These are phyloP conservation scores for Triplophysa yarkandensis DNA, from an alignment of 2,797 vertebrate genomes.

Conservation along the genomic window DNA sequence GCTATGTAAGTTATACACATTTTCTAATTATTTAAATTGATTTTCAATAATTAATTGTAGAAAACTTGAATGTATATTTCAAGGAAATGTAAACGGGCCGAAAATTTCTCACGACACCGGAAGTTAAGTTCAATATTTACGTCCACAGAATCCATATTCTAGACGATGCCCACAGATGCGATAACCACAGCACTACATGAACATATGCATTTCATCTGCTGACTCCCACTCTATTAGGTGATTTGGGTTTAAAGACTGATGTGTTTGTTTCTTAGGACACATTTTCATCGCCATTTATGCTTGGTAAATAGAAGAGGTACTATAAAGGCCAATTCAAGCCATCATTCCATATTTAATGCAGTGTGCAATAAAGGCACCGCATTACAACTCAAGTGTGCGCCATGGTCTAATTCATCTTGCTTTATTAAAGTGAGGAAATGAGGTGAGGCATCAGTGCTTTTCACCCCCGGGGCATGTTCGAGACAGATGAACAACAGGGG, in stretches of 20 bases:
- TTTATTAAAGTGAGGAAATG: conserved; percentile 61
- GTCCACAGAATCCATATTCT: neutral
- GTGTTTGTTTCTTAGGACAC: conserved; percentile 32
- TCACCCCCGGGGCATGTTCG: conserved; percentile 50
- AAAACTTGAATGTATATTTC: too few species aligned
- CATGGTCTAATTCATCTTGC: conserved; percentile 54
- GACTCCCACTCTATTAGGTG: conserved; percentile 40
- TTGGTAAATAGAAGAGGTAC: conserved; percentile 33
- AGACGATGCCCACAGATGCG: neutral
- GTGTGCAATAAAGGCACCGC: conserved; percentile 47
- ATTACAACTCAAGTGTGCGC: conserved; percentile 43
- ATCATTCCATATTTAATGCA: conserved; percentile 37
- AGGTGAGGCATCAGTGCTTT: conserved; percentile 57
- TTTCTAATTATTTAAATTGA: too few species aligned
- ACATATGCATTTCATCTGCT: conserved; percentile 28
- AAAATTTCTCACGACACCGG: too few species aligned
- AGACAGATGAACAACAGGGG: conserved; percentile 57
- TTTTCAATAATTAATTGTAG: too few species aligned
- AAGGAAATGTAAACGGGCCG: too few species aligned
- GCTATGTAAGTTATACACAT: too few species aligned
- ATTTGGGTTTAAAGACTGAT: conserved; percentile 39
- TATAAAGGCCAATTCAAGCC: conserved; percentile 28
- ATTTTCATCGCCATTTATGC: conserved; percentile 30
- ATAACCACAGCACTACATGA: neutral
- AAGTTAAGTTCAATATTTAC: too few species aligned